Conservation (phyloP, 2,797 vertebrate species). For the Novumbra hubbsi region DNA sequence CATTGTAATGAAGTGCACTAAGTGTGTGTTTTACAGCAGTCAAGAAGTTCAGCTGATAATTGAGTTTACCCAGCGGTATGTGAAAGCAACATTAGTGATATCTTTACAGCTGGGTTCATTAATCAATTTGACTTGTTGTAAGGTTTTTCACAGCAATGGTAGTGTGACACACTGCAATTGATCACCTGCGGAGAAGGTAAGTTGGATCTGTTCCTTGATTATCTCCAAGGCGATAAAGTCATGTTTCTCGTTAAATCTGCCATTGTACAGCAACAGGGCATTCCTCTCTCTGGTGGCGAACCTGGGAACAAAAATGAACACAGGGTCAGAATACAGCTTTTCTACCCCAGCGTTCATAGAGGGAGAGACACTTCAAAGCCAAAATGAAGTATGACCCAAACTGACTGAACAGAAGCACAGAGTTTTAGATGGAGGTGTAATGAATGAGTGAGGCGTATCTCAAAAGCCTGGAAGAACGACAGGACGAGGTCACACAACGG, state of each 20-base stretch:
- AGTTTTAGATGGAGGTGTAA: slow-evolving; percentile 31
- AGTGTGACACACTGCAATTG: not conserved
- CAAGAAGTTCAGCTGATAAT: slow-evolving; percentile 25
- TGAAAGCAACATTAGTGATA: slow-evolving; percentile 42
- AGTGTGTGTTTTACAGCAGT: not conserved
- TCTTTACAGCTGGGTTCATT: slow-evolving; percentile 23
- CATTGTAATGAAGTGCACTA: not conserved
- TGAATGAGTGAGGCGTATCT: slow-evolving; percentile 37
- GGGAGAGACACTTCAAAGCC: not conserved
- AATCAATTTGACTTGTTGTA: slow-evolving; percentile 11
- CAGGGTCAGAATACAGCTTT: not conserved
- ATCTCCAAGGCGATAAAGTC: slow-evolving; percentile 97
- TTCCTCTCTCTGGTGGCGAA: slow-evolving; percentile 91
- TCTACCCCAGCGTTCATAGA: not conserved
- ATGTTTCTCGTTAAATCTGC: slow-evolving; percentile 96
- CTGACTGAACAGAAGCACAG: not conserved
- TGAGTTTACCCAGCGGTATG: slow-evolving; percentile 22
- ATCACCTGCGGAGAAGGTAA: slow-evolving; percentile 91
- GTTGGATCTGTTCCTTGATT: slow-evolving; percentile 92
- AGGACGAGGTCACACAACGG: slow-evolving; percentile 46
- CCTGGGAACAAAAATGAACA: slow-evolving; percentile 59
- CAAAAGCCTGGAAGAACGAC: slow-evolving; percentile 48
- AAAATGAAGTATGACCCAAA: not conserved
- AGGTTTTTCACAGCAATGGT: not conserved
- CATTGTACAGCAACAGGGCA: slow-evolving; percentile 92